Evolutionary conservation across 1,140 invertebrate species (phyloP).

Genomic region (Scaptomyza pallida): DNA sequence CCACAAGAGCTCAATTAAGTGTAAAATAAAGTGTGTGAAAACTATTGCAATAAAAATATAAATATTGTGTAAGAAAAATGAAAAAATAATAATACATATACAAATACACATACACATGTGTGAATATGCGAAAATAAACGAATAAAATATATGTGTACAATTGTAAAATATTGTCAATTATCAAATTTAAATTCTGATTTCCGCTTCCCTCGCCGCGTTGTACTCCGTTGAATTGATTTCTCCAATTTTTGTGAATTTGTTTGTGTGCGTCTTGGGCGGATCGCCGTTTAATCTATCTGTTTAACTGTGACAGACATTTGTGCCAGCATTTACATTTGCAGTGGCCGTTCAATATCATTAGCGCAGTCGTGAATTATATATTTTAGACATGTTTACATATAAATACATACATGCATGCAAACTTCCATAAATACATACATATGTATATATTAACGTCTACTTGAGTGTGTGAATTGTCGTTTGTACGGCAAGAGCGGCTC

Average conservation of each 20-base stretch:
- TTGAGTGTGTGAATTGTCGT: slow-evolving; percentile 43
- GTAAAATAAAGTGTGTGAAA: slow-evolving; percentile 62
- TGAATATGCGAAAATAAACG: slow-evolving; percentile 40
- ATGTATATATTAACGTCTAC: slow-evolving; percentile 32
- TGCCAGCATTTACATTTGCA: slow-evolving; percentile 46
- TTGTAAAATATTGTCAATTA: slow-evolving; percentile 60
- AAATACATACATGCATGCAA: slow-evolving; percentile 21
- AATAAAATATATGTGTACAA: slow-evolving; percentile 59
- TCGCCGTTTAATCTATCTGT: slow-evolving; percentile 41
- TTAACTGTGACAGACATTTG: slow-evolving; percentile 38
- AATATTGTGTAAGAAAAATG: slow-evolving; percentile 74
- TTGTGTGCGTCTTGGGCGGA: slow-evolving; percentile 46
- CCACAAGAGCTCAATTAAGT: slow-evolving; percentile 67
- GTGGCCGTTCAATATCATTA: slow-evolving; percentile 53
- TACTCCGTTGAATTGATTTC: slow-evolving; percentile 75
- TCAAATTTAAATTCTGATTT: slow-evolving; percentile 59
- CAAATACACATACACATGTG: slow-evolving; percentile 14
- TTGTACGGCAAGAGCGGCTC: slow-evolving; percentile 36
- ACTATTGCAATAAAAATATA: slow-evolving; percentile 65
- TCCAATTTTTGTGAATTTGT: slow-evolving; percentile 59
- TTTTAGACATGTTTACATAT: slow-evolving; percentile 25
- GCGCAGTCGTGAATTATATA: slow-evolving; percentile 52
- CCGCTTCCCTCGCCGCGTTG: slow-evolving; percentile 53
- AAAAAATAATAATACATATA: slow-evolving; percentile 47
- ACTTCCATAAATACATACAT: slow-evolving; percentile 29